phyloP scores from a whole-genome alignment of 2,113 vertebrate genomes.

The Falco punctatus region DNA sequence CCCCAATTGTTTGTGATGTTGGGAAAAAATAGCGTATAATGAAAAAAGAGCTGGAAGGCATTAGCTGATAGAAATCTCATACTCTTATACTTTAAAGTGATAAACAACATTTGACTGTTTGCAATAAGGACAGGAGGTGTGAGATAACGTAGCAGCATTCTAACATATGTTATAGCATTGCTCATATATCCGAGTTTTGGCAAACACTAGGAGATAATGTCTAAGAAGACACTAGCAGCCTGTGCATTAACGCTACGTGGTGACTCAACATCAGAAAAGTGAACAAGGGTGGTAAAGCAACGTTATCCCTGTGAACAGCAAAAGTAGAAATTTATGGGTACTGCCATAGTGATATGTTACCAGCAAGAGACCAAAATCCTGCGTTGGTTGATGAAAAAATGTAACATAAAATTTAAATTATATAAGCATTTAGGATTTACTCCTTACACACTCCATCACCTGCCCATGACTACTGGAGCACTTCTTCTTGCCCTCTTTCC shows the following conservation, averaged over 20 bases:
- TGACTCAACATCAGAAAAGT: not conserved
- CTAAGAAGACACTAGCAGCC: constrained; percentile 20
- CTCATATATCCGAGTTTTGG: constrained; percentile 47
- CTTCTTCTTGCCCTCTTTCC: not conserved
- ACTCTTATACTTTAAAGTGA: constrained; percentile 6
- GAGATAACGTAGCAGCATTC: constrained; percentile 15
- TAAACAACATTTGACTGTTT: constrained; percentile 42
- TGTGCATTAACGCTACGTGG: not conserved
- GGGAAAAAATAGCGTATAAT: not conserved
- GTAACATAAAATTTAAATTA: not conserved
- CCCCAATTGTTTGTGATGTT: not conserved
- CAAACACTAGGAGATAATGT: constrained; percentile 1
- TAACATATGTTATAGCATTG: constrained; percentile 56
- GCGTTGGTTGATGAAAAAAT: not conserved
- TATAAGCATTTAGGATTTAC: not conserved
- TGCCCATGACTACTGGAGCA: not conserved
- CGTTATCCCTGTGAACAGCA: not conserved
- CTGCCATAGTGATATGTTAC: fast-evolving
- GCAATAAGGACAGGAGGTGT: constrained; percentile 44
- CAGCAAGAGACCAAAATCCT: not conserved
- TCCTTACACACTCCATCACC: not conserved
- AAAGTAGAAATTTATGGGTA: not conserved
- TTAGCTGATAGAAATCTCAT: constrained; percentile 36
- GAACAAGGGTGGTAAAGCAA: not conserved
- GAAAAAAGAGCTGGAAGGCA: constrained; percentile 40